Percentiles rank a stretch among this genome's conserved stretches.
Conservation (phyloP, 2,888 invertebrate species). For the Himalopsyche japonica region DNA sequence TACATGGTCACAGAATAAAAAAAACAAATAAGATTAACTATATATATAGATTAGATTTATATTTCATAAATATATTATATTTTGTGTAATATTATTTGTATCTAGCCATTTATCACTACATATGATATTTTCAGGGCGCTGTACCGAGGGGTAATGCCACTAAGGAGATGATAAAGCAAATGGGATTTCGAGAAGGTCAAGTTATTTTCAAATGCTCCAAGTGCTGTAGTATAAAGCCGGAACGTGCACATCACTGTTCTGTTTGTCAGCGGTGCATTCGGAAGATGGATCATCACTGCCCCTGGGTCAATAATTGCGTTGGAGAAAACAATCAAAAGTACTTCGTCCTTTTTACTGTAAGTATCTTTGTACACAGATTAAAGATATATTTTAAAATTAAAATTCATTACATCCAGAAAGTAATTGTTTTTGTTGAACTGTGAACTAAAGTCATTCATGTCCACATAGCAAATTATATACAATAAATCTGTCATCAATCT, state of each 20-base stretch:
- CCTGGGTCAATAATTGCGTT: conserved; percentile 99
- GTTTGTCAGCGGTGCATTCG: conserved; percentile 83
- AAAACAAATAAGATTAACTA: too few relatives aligned
- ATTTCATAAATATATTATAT: too few relatives aligned
- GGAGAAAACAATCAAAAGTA: conserved; percentile 99
- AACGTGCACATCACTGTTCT: conserved; percentile 94
- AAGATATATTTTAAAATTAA: too few relatives aligned
- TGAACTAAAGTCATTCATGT: too few relatives aligned
- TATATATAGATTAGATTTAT: too few relatives aligned
- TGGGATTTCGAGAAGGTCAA: conserved; percentile 90
- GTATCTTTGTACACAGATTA: conserved; percentile 46
- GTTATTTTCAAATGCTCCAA: conserved; percentile 95
- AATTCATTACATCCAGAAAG: too few relatives aligned
- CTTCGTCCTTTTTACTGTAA: conserved; percentile 96
- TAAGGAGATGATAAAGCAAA: conserved; percentile 91
- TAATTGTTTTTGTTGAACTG: too few relatives aligned
- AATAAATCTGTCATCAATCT: neutral
- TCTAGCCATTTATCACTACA: too few relatives aligned
- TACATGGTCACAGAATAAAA: too few relatives aligned
- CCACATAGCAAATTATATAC: too few relatives aligned
- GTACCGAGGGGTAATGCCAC: conserved; percentile 95
- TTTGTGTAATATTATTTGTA: too few relatives aligned
- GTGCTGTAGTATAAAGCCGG: conserved; percentile 95
- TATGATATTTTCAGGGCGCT: conserved; percentile 69
- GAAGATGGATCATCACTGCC: conserved; percentile 72